Conservation (phyloP, 2,888 invertebrate species). For the Dexiosoma caninum region DNA sequence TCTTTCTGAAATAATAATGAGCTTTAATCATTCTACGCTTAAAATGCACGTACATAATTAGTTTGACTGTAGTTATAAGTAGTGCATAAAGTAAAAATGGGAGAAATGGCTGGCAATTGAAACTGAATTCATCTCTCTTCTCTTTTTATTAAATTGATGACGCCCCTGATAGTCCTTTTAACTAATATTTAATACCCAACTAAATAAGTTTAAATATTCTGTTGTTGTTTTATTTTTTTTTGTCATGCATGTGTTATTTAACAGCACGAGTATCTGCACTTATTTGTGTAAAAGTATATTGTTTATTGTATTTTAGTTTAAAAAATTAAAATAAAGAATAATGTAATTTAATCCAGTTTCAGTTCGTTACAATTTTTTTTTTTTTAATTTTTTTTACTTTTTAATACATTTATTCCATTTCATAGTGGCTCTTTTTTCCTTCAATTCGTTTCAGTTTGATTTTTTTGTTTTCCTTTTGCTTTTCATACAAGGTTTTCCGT, state of each 20-base stretch:
- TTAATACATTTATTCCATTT: constrained; percentile 47
- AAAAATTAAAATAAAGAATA: constrained; percentile 61
- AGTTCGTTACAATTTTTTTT: constrained; percentile 48
- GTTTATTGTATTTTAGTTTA: constrained; percentile 51
- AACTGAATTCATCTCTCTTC: no score
- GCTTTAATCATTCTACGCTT: no score
- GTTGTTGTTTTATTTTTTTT: neutral
- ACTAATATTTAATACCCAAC: constrained; percentile 50
- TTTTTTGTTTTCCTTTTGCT: constrained; percentile 31
- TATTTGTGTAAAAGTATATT: neutral
- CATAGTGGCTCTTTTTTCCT: constrained; percentile 1
- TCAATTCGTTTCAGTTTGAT: neutral
- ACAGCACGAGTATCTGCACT: neutral
- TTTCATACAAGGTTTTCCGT: constrained; percentile 45
- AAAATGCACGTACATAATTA: no score
- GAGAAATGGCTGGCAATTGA: no score
- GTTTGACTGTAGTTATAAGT: no score
- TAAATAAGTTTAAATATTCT: neutral
- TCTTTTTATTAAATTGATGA: neutral
- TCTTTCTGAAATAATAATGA: no score
- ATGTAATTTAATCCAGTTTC: constrained; percentile 61
- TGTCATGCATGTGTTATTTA: neutral
- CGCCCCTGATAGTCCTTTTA: constrained; percentile 19
- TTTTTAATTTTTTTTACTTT: no score
- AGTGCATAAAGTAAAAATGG: no score